These are phyloP conservation scores for Cheilosia soror DNA, from an alignment of 2,888 invertebrate genomes.

Conservation along the genomic window DNA sequence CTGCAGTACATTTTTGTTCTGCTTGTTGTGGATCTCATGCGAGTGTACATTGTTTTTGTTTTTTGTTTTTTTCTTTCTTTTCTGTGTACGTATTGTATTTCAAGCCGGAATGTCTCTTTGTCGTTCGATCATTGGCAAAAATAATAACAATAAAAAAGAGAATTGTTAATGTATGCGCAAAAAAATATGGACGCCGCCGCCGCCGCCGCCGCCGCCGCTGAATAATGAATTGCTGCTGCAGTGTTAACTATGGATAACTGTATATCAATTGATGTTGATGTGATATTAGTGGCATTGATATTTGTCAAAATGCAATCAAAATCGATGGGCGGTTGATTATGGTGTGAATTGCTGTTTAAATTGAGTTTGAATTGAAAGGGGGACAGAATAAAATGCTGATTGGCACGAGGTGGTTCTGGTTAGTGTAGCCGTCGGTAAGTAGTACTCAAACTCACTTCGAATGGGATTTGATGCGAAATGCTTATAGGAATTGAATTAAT, in stretches of 20 bases:
- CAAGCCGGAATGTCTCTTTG: conserved; percentile 48
- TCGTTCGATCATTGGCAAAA: conserved; percentile 56
- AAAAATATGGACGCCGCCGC: conserved; percentile 53
- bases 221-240: conserved; percentile 46
- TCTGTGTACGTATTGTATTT: conserved; percentile 61
- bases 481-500: too few relatives aligned
- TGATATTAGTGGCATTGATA: conserved; percentile 43
- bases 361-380: not conserved
- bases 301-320: conserved; percentile 21
- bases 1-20: conserved; percentile 65
- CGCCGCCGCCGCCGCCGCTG: conserved; percentile 53
- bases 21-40: conserved; percentile 1
- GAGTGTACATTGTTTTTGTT: conserved; percentile 5
- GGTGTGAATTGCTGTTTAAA: not conserved
- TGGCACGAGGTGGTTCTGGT: not conserved
- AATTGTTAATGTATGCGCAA: conserved; percentile 51
- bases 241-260: conserved; percentile 38
- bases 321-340: not conserved
- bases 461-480: too few relatives aligned
- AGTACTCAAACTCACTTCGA: not conserved
- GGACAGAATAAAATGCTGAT: not conserved
- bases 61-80: conserved; percentile 24
- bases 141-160: conserved; percentile 34
- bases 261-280: conserved; percentile 32
- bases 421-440: not conserved